Percentiles rank a stretch among this genome's conserved stretches.
Evolutionary conservation across 2,888 invertebrate species (phyloP).

Genomic region (Cerastis leucographa): DNA sequence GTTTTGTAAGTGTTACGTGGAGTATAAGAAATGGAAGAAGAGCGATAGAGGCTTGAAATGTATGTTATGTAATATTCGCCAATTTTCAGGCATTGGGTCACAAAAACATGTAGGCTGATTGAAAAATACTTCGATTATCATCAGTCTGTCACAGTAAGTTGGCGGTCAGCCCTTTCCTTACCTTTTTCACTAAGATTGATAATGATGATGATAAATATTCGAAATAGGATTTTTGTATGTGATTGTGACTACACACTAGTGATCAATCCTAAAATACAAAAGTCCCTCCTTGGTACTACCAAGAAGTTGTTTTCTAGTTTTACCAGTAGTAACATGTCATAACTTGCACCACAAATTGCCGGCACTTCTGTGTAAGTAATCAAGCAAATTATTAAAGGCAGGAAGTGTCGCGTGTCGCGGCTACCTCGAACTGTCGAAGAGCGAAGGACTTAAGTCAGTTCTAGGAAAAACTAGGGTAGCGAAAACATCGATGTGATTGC

Average conservation of each 20-base stretch:
- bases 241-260: not conserved
- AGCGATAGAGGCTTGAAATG: not conserved
- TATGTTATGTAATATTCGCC: not conserved
- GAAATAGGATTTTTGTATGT: not conserved
- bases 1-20: not conserved
- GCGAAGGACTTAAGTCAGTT: not conserved
- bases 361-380: slow-evolving; percentile 33
- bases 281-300: no score
- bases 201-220: not conserved
- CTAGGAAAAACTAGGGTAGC: not conserved
- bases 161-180: not conserved
- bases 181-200: not conserved
- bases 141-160: not conserved
- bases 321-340: not conserved
- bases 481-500: not conserved
- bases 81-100: not conserved
- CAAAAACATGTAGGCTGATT: not conserved
- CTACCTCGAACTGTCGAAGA: slow-evolving; percentile 2
- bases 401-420: slow-evolving; percentile 52
- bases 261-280: not conserved
- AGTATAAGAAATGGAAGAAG: slow-evolving; percentile 5
- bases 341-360: slow-evolving; percentile 15
- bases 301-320: no score
- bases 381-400: slow-evolving; percentile 18
- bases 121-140: not conserved